Base-by-base conservation (phyloP, 2,888 invertebrate genomes). In the Pyralis farinalis region DNA sequence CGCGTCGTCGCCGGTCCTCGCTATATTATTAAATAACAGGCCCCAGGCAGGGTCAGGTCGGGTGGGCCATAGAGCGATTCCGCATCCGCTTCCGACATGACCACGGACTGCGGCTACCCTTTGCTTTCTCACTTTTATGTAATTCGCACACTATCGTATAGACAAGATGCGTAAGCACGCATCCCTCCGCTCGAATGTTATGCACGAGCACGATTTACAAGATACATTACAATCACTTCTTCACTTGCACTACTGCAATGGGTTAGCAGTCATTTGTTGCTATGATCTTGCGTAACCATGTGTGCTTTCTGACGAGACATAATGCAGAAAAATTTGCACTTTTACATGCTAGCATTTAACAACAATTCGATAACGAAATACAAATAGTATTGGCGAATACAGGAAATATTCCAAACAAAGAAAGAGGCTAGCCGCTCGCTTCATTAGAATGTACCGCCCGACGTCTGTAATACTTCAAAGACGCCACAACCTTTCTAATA, bases 41-140 rank as follows among this genome's bases (percentile, higher is more conserved):
- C 16, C 75, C 78, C 51, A 49, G 56, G 55, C 56, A 82, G 82
- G 84, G 85, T 77, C 81, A 74, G 64, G 57, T 47, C 48, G 43
- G 49, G 52, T 55, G 56, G 68, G 37, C 29, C 20, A 41, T 37
- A 12, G n/a, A 12, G 37, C 8, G 1, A 2, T 82, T 84, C 80
- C 80, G 76, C 71, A 63, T 86, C 82, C 83, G 84, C 84, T 83
- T 87, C 84, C 82, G 80, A 79, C 63, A 58, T 32, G 25, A 25
- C 1, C 43, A 44, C 46, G 5, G 46, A 43, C 47, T 42, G 49
- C 57, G 43, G 53, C 59, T 65, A 74, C 71, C 73, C 67, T 16
- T 67, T 60, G 61, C 79, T 81, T 82, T 82, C 82, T 74, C 74
- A 58, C 63, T 75, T 77, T 74, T 68, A 71, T 22, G n/a, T 34